Conservation (phyloP, 2,113 vertebrate genomes). For the Neoarius graeffei region DNA sequence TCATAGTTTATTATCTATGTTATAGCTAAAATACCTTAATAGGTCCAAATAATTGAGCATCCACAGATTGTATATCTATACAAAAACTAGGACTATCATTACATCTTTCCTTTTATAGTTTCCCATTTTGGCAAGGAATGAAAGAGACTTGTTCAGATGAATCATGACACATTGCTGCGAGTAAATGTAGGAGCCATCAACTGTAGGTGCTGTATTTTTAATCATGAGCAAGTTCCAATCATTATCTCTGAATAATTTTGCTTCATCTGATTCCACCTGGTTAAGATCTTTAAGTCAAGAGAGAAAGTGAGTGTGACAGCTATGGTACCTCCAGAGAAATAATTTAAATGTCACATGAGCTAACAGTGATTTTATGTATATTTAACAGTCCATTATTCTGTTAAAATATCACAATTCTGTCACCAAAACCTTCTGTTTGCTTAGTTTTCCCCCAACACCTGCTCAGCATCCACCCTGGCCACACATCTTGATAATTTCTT, state of each 20-base stretch:
- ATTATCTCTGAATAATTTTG: neutral
- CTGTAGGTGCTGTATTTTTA: conserved; percentile 4
- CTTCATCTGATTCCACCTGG: conserved; percentile 12
- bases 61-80: neutral
- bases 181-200: neutral
- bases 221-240: neutral
- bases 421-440: neutral
- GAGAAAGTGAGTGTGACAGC: conserved; percentile 1
- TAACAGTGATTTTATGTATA: neutral
- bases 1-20: neutral
- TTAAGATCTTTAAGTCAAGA: neutral
- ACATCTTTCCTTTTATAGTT: conserved; percentile 14
- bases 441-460: neutral
- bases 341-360: neutral
- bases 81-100: neutral
- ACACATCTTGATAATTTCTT: neutral
- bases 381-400: neutral
- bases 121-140: neutral
- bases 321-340: neutral
- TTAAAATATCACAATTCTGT: neutral
- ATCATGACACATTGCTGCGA: neutral
- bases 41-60: neutral
- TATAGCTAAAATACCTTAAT: neutral
- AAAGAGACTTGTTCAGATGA: neutral
- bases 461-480: neutral